phyloP scores from a whole-genome alignment of 2,888 invertebrate species.

The Chrysolina americana region DNA sequence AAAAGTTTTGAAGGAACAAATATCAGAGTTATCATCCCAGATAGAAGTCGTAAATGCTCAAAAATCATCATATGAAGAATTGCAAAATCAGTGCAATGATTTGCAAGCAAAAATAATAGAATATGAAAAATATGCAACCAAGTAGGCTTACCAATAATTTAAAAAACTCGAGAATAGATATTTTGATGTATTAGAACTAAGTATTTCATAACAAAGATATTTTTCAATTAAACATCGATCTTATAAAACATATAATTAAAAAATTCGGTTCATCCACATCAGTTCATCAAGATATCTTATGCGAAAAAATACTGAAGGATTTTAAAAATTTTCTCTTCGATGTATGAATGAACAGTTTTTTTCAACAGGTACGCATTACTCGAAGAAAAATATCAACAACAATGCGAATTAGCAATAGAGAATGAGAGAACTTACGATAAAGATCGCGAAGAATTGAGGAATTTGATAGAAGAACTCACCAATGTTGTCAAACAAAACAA shows the following conservation, averaged over 20 bases:
- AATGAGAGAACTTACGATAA: conserved; percentile 49
- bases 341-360: too few relatives aligned
- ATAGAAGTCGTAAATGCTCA: conserved; percentile 42
- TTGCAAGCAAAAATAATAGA: conserved; percentile 43
- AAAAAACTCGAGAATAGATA: too few relatives aligned
- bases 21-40: conserved; percentile 44
- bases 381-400: conserved; percentile 51
- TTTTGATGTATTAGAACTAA: too few relatives aligned
- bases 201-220: too few relatives aligned
- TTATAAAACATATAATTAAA: too few relatives aligned
- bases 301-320: too few relatives aligned
- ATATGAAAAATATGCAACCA: conserved; percentile 48
- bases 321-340: too few relatives aligned
- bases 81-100: conserved; percentile 45
- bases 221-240: too few relatives aligned
- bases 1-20: conserved; percentile 44
- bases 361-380: conserved; percentile 47
- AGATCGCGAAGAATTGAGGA: conserved; percentile 53
- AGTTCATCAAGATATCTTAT: too few relatives aligned
- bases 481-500: conserved; percentile 57
- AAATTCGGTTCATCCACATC: too few relatives aligned
- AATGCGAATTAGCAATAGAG: conserved; percentile 39
- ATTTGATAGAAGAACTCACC: conserved; percentile 56
- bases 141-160: conserved; percentile 33
- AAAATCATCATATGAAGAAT: conserved; percentile 34